Percentiles rank a stretch among this genome's conserved stretches.
phyloP scores from a whole-genome alignment of 2,888 invertebrate genomes.

The Sinopyrophorus schimmeli region DNA sequence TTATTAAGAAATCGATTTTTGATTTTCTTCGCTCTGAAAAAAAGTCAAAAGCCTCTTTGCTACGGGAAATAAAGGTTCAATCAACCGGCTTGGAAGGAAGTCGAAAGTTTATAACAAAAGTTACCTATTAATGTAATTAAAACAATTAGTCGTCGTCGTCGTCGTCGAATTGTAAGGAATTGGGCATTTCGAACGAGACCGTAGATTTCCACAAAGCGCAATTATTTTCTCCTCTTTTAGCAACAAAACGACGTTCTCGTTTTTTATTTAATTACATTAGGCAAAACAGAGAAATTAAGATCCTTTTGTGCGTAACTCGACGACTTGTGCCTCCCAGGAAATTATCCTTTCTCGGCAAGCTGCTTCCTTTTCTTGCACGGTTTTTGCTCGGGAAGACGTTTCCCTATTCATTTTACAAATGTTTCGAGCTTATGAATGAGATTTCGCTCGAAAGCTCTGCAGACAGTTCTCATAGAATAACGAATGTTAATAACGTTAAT shows the following conservation, averaged over 20 bases:
- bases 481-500: slow-evolving; percentile 36
- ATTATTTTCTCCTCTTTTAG: slow-evolving; percentile 2
- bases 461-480: slow-evolving; percentile 36
- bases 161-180: no score
- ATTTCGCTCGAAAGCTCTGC: slow-evolving; percentile 5
- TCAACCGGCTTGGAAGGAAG: slow-evolving; percentile 6
- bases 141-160: slow-evolving; percentile 8
- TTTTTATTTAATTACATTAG: slow-evolving; percentile 21
- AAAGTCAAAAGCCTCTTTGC: slow-evolving; percentile 7
- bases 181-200: no score
- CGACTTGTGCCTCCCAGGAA: slow-evolving; percentile 2
- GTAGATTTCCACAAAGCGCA: neutral
- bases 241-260: neutral
- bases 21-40: no score
- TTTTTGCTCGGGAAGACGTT: neutral
- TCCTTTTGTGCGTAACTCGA: slow-evolving; percentile 10
- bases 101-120: slow-evolving; percentile 7
- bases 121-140: slow-evolving; percentile 11
- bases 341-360: slow-evolving; percentile 2
- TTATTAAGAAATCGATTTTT: no score
- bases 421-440: slow-evolving; percentile 5
- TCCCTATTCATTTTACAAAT: slow-evolving; percentile 1
- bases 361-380: slow-evolving; percentile 3
- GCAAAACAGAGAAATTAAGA: slow-evolving; percentile 19
- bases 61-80: slow-evolving; percentile 13